These are phyloP conservation scores for Catostomus latipinnis DNA, from an alignment of 2,797 vertebrate species.

Conservation along the genomic window DNA sequence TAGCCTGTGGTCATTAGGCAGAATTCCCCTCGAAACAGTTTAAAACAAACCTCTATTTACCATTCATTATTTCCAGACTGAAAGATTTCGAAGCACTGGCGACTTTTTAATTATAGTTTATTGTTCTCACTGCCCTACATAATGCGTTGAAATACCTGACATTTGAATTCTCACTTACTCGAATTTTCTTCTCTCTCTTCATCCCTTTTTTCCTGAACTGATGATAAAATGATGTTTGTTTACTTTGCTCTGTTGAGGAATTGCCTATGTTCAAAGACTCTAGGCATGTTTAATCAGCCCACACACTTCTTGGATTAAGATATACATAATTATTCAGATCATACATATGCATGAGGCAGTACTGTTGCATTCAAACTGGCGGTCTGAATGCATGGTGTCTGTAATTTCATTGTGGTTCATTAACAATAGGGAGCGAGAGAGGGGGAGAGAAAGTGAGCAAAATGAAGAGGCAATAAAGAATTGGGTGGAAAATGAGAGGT, in stretches of 20 bases:
- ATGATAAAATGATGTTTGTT: conserved; percentile 58
- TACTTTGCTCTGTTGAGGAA: conserved; percentile 53
- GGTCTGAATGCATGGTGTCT: conserved; percentile 42
- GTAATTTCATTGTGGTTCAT: conserved; percentile 52
- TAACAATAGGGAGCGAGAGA: conserved; percentile 30
- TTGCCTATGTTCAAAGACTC: conserved; percentile 57
- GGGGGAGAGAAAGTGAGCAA: conserved; percentile 16
- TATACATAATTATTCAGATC: conserved; percentile 61
- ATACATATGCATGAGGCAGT: conserved; percentile 61
- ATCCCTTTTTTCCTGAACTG: conserved; percentile 3
- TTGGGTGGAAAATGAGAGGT: neutral
- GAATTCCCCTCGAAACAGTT: conserved; percentile 31
- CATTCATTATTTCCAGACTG: conserved; percentile 37
- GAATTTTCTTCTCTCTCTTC: conserved; percentile 18
- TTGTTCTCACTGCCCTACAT: conserved; percentile 5
- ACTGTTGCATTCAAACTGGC: conserved; percentile 43
- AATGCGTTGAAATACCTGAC: conserved; percentile 25
- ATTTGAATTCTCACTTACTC: conserved; percentile 31
- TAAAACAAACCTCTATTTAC: conserved; percentile 31
- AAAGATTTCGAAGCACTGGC: conserved; percentile 32
- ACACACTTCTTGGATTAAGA: conserved; percentile 66
- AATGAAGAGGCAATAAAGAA: conserved; percentile 13
- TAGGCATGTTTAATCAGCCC: conserved; percentile 61
- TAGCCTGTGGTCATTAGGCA: conserved; percentile 39
- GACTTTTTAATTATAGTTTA: conserved; percentile 24